These are phyloP conservation scores for Falco cherrug DNA, from an alignment of 2,797 vertebrate genomes.

Conservation along the genomic window DNA sequence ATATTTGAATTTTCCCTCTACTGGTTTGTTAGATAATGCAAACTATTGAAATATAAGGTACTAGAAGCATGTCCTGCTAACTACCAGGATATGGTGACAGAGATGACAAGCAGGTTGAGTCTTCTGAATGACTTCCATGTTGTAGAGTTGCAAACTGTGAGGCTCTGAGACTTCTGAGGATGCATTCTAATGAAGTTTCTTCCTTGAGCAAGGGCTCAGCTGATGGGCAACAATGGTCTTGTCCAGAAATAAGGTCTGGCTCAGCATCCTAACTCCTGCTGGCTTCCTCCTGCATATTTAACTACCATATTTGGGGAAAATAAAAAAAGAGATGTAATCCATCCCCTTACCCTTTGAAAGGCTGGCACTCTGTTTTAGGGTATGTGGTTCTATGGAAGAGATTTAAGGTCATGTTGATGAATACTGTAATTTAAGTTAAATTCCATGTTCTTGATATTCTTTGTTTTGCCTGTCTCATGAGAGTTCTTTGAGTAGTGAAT, in stretches of 20 bases:
- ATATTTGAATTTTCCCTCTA: neutral
- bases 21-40: neutral
- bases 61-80: neutral
- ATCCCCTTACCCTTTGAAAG: neutral
- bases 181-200: neutral
- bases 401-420: neutral
- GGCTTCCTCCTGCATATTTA: neutral
- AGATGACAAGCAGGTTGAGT: neutral
- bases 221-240: neutral
- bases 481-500: neutral
- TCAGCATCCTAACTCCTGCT: neutral
- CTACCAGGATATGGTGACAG: neutral
- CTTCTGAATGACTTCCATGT: neutral
- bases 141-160: neutral
- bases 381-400: neutral
- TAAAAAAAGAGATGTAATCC: neutral
- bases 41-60: neutral
- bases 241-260: neutral
- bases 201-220: neutral
- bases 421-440: neutral
- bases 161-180: neutral
- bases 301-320: fast-evolving
- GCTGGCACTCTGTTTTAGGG: neutral
- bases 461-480: neutral
- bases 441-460: neutral